A percentile compares a stretch with the other conserved stretches of the same genome.
phyloP scores from a whole-genome alignment of 2,113 vertebrate genomes.

The Seriola quinqueradiata region DNA sequence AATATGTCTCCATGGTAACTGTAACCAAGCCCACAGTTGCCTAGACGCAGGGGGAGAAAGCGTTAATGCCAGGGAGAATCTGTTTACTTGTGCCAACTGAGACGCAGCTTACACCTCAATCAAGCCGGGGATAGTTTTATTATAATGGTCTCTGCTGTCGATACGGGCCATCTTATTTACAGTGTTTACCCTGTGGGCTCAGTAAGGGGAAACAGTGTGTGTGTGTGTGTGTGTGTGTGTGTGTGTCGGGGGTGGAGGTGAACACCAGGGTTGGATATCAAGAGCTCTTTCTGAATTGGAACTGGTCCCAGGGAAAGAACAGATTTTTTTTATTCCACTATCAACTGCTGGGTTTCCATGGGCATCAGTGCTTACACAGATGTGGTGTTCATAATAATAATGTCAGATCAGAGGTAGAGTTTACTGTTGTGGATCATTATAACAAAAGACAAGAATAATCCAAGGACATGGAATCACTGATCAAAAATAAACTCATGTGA shows the following conservation, averaged over 20 bases:
- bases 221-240: slow-evolving; percentile 36
- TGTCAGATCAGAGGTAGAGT: not conserved
- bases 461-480: no score
- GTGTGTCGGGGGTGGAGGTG: slow-evolving; percentile 7
- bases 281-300: slow-evolving; percentile 11
- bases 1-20: slow-evolving; percentile 83
- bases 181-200: slow-evolving; percentile 54
- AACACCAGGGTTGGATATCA: not conserved
- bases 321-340: not conserved
- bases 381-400: not conserved
- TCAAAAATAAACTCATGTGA: not conserved
- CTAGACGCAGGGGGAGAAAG: slow-evolving; percentile 71
- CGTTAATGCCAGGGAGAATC: slow-evolving; percentile 75
- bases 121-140: slow-evolving; percentile 60
- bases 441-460: not conserved
- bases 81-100: slow-evolving; percentile 70
- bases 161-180: slow-evolving; percentile 57
- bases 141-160: slow-evolving; percentile 46
- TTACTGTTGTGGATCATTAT: not conserved
- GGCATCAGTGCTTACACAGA: not conserved
- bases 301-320: slow-evolving; percentile 8
- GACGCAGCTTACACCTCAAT: slow-evolving; percentile 64
- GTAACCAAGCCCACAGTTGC: slow-evolving; percentile 80
- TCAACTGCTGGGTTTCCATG: not conserved
- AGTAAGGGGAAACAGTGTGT: slow-evolving; percentile 10